Evolutionary conservation across 1,140 invertebrate genomes (phyloP).

Genomic region (Asbolus verrucosus): DNA sequence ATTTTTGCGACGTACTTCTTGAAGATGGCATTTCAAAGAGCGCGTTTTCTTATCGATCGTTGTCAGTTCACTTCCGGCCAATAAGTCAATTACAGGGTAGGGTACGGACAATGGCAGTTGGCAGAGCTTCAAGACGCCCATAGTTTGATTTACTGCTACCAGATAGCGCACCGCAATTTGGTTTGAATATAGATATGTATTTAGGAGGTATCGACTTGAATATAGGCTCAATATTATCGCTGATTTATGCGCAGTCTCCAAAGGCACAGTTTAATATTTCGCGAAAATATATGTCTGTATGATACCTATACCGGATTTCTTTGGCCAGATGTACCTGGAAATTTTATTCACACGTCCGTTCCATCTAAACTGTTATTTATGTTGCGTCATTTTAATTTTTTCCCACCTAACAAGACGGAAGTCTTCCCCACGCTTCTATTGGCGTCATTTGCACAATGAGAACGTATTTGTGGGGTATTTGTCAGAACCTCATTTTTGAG

Average conservation of each 20-base stretch:
- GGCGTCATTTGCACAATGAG: conserved; percentile 35
- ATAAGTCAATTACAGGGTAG: conserved; percentile 62
- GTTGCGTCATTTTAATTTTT: no score
- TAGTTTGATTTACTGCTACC: conserved; percentile 57
- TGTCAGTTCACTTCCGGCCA: conserved; percentile 59
- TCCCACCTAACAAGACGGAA: background rate
- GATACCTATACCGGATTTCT: no score
- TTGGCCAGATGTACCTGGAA: no score
- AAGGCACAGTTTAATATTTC: conserved; percentile 15
- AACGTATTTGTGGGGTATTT: conserved; percentile 28
- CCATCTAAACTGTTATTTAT: no score
- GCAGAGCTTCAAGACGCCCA: conserved; percentile 62
- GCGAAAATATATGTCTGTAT: conserved; percentile 11
- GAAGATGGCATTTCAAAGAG: conserved; percentile 50
- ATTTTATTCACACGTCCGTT: no score
- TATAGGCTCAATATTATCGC: conserved; percentile 49
- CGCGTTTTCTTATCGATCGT: conserved; percentile 57
- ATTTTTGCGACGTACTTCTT: conserved; percentile 7
- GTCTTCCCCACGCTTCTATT: background rate
- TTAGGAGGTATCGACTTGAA: conserved; percentile 57
- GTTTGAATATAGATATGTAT: conserved; percentile 58
- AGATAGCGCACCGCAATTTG: conserved; percentile 56
- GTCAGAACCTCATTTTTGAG: conserved; percentile 45
- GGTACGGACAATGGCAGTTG: conserved; percentile 60
- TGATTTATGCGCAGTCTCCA: conserved; percentile 48